These are phyloP conservation scores for Hoplodrina ambigua DNA, from an alignment of 2,888 invertebrate genomes.

Conservation along the genomic window DNA sequence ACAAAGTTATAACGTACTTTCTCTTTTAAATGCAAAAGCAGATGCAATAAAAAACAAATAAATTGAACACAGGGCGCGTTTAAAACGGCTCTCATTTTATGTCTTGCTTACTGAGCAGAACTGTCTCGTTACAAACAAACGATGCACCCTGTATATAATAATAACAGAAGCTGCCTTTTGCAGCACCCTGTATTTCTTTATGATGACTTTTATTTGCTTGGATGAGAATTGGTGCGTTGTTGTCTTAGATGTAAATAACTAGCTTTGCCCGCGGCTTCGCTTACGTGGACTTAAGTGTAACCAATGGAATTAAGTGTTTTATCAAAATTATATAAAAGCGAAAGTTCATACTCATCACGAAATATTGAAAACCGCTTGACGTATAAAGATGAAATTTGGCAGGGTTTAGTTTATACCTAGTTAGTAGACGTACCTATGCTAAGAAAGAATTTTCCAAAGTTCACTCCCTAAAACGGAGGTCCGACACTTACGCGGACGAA, in stretches of 20 bases:
- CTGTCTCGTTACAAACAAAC: conserved; percentile 35
- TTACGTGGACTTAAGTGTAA: not conserved
- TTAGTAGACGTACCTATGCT: no score
- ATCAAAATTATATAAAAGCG: no score
- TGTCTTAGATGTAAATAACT: conserved; percentile 1
- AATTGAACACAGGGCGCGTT: conserved; percentile 18
- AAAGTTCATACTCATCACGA: no score
- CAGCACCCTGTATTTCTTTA: conserved; percentile 35
- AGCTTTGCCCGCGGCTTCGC: not conserved
- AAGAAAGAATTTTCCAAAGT: no score
- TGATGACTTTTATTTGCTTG: conserved; percentile 26
- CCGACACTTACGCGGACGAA: no score
- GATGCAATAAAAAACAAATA: conserved; percentile 33
- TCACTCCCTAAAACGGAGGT: no score
- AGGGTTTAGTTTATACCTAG: no score
- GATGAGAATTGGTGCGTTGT: conserved; percentile 11
- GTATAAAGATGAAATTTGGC: no score
- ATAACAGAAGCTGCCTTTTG: conserved; percentile 34
- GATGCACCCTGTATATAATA: conserved; percentile 46
- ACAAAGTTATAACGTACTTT: not conserved
- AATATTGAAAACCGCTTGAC: no score
- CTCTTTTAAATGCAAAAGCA: conserved; percentile 13
- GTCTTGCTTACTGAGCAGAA: conserved; percentile 35
- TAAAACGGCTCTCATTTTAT: conserved; percentile 26
- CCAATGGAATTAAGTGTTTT: no score